phyloP scores from a whole-genome alignment of 2,888 invertebrate genomes.

The Stratiomys singularior region DNA sequence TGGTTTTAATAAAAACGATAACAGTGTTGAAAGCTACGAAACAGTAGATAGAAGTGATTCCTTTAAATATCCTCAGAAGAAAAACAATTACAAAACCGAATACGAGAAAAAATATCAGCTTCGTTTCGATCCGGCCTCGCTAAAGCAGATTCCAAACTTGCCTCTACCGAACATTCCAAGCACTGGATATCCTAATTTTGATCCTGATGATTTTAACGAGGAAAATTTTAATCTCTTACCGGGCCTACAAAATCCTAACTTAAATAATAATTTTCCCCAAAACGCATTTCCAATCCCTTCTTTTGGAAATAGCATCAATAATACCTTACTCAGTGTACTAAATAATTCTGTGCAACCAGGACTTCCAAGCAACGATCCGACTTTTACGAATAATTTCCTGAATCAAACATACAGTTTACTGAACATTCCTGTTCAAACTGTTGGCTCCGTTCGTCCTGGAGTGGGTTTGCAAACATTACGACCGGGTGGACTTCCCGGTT shows the following conservation, averaged over 20 bases:
- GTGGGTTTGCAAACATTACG: neutral
- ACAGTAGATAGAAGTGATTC: neutral
- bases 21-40: neutral
- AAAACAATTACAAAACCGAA: conserved; percentile 42
- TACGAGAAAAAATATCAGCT: conserved; percentile 51
- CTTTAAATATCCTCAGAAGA: conserved; percentile 37
- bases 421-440: neutral
- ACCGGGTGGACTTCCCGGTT: neutral
- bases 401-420: neutral
- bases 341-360: neutral
- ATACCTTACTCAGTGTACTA: neutral
- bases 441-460: neutral
- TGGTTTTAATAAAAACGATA: neutral
- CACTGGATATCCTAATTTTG: neutral
- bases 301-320: neutral
- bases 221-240: neutral
- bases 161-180: neutral
- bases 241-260: neutral
- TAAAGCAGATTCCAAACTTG: conserved; percentile 5
- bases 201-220: neutral
- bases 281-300: neutral
- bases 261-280: neutral
- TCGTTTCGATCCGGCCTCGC: conserved; percentile 50
- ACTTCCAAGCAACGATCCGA: neutral
- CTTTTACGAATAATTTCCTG: neutral